These are phyloP conservation scores for Leptodactylus fuscus DNA, from an alignment of 2,113 vertebrate genomes.

Conservation along the genomic window DNA sequence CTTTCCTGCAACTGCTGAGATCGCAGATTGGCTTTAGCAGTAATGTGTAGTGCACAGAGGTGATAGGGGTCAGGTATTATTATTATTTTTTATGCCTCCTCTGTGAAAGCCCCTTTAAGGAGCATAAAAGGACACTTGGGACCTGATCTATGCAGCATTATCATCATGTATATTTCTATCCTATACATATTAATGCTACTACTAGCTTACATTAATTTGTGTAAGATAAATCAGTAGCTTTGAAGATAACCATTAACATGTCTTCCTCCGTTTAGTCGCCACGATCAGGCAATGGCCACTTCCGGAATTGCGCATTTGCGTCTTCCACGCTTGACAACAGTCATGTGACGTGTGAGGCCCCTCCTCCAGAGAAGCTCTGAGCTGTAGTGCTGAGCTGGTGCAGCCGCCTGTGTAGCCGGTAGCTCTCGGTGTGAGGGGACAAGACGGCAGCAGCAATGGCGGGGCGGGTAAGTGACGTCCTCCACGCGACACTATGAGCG, in stretches of 20 bases:
- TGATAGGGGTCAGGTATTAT: no score
- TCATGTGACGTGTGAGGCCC: neutral
- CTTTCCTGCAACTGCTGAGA: no score
- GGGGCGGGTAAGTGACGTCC: conserved; percentile 42
- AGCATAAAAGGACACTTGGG: no score
- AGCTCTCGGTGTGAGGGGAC: neutral
- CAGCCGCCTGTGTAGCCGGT: conserved; percentile 10
- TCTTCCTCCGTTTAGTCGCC: neutral
- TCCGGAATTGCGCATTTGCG: neutral
- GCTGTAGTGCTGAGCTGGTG: conserved; percentile 51
- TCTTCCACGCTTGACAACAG: neutral
- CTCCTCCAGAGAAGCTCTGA: neutral
- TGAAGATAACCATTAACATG: neutral
- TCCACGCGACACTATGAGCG: neutral
- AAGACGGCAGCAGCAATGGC: conserved; percentile 29
- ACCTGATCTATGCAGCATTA: no score
- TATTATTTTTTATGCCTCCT: no score
- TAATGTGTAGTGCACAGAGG: no score
- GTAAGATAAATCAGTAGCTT: no score
- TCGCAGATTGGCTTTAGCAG: no score
- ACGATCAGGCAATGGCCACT: neutral
- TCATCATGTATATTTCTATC: no score
- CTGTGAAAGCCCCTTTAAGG: no score
- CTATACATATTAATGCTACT: no score
- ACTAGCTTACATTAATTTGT: no score